A percentile compares a stretch with the other conserved stretches of the same genome.
Conservation (phyloP, 1,140 invertebrate genomes). For the Bathynomus jamesi region DNA sequence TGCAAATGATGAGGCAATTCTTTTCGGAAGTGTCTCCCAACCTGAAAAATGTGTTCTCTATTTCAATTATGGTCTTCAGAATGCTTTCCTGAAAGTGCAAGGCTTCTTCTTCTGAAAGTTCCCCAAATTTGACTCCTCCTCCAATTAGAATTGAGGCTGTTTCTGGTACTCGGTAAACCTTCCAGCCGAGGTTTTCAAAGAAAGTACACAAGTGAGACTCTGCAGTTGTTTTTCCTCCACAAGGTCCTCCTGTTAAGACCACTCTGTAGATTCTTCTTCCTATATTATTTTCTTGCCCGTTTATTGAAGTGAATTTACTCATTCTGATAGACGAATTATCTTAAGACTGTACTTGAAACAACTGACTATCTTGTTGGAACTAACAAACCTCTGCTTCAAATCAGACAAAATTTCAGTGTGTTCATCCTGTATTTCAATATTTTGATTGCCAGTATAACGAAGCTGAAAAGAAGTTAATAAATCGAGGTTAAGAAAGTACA, state of each 20-base stretch:
- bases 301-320: neutral
- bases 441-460: too few species aligned
- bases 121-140: slow-evolving; percentile 91
- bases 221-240: slow-evolving; percentile 97
- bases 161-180: slow-evolving; percentile 98
- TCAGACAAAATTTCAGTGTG: too few species aligned
- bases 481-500: too few species aligned
- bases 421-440: too few species aligned
- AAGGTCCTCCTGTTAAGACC: slow-evolving; percentile 63
- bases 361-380: too few species aligned
- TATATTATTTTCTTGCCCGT: neutral
- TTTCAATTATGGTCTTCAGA: slow-evolving; percentile 91
- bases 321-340: too few species aligned
- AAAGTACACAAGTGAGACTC: slow-evolving; percentile 91
- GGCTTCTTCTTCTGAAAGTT: slow-evolving; percentile 80
- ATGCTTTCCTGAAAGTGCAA: slow-evolving; percentile 96
- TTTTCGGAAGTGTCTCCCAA: slow-evolving; percentile 72
- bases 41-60: slow-evolving; percentile 95
- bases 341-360: too few species aligned
- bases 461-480: too few species aligned
- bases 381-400: too few species aligned
- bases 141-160: slow-evolving; percentile 90
- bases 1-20: slow-evolving; percentile 96
- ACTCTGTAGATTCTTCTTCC: neutral
- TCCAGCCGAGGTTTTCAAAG: slow-evolving; percentile 99